Conservation (phyloP, 2,113 vertebrate genomes). For the Festucalex cinctus region DNA sequence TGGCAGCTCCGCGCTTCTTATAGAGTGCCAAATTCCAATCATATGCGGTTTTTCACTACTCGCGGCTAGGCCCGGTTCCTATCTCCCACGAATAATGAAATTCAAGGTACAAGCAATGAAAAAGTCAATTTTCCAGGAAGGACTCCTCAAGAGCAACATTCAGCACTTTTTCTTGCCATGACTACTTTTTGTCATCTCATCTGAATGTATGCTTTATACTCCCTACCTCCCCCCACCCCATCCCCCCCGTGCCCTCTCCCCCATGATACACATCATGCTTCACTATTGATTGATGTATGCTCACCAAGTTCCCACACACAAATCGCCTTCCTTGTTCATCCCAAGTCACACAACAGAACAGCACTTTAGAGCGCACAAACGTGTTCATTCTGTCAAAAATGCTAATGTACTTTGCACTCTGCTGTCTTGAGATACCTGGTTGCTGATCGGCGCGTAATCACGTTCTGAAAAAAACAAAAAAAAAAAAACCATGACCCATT, state of each 20-base stretch:
- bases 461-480: constrained; percentile 1
- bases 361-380: neutral
- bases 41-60: no score
- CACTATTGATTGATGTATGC: neutral
- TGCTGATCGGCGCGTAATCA: constrained; percentile 18
- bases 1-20: no score
- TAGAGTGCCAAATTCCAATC: no score
- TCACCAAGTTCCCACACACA: neutral
- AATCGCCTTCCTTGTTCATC: neutral
- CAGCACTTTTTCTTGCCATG: no score
- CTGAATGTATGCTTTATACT: neutral
- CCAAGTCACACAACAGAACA: constrained; percentile 6
- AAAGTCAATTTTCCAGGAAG: no score
- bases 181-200: neutral
- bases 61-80: no score
- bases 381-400: constrained; percentile 12
- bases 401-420: constrained; percentile 1
- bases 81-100: no score
- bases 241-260: neutral
- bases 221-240: no score
- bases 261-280: neutral
- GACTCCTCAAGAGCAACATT: no score
- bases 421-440: constrained; percentile 4
- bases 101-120: no score
- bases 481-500: neutral